Evolutionary conservation across 2,888 invertebrate species (phyloP).

Genomic region (Drosophila kokeensis): DNA sequence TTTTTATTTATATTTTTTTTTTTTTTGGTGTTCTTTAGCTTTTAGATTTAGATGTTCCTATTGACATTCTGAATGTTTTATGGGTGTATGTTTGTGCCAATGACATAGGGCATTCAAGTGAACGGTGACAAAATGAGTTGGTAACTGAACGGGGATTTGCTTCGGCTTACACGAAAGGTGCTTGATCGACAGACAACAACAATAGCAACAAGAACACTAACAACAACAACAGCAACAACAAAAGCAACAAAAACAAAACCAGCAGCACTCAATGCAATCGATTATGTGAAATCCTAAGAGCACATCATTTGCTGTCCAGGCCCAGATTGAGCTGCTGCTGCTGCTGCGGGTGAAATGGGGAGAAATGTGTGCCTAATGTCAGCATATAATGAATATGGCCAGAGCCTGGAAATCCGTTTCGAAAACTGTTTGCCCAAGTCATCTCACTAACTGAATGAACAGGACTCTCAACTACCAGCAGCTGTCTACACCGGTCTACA

Average conservation of each 20-base stretch:
- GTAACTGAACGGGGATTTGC: conserved; percentile 21
- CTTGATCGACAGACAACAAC: conserved; percentile 48
- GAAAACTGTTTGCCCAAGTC: conserved; percentile 54
- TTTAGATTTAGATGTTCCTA: neutral
- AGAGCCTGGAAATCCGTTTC: conserved; percentile 46
- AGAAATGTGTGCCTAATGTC: conserved; percentile 56
- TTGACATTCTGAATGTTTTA: neutral
- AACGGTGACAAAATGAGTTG: conserved; percentile 17
- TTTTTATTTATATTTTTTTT: too few species aligned
- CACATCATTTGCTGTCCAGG: conserved; percentile 56
- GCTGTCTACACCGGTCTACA: neutral
- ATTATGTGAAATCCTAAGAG: conserved; percentile 65
- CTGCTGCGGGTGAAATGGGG: neutral
- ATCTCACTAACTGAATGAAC: conserved; percentile 18
- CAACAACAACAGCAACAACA: neutral
- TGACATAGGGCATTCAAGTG: neutral
- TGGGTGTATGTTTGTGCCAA: neutral
- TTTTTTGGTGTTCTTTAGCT: neutral
- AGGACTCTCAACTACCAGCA: conserved; percentile 15
- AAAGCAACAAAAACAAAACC: neutral
- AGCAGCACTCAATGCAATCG: conserved; percentile 54
- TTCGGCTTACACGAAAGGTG: conserved; percentile 46
- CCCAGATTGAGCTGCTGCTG: conserved; percentile 17
- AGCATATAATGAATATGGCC: conserved; percentile 63
- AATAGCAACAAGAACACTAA: neutral